Evolutionary conservation across 2,113 vertebrate species (phyloP).

Genomic region (Hystrix cristata): DNA sequence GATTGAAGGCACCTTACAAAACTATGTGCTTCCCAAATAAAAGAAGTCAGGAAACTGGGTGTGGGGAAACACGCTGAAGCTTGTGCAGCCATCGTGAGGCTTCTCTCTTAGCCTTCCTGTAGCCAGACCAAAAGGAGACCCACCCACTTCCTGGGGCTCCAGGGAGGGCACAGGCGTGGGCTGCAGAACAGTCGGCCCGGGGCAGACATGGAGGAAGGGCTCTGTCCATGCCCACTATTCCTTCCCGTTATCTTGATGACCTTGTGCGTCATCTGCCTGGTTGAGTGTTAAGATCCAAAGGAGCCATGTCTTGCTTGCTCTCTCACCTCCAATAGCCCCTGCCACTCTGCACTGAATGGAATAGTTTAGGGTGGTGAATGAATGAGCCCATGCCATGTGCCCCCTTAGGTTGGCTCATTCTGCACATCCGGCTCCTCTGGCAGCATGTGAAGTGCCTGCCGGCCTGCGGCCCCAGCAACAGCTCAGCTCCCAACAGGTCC

Average conservation of each 20-base stretch:
- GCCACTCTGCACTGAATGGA: fast-evolving
- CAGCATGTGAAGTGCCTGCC: fast-evolving
- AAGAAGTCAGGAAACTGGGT: background rate
- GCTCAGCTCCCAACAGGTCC: fast-evolving
- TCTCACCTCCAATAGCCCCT: fast-evolving
- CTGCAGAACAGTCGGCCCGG: background rate
- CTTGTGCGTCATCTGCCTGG: background rate
- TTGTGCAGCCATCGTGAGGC: too few relatives aligned
- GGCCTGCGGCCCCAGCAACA: background rate
- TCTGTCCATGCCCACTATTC: fast-evolving
- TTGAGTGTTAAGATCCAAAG: too few relatives aligned
- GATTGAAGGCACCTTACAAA: background rate
- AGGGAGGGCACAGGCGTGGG: background rate
- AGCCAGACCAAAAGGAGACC: background rate
- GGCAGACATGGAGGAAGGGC: background rate
- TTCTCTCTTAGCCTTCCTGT: background rate
- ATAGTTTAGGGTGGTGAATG: background rate
- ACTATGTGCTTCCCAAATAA: fast-evolving
- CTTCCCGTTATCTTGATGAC: background rate
- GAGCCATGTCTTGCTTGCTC: fast-evolving
- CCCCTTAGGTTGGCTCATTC: background rate
- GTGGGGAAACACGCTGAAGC: background rate
- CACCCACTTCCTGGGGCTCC: too few relatives aligned
- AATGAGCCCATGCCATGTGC: fast-evolving
- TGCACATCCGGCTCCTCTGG: background rate